Evolutionary conservation across 2,888 invertebrate genomes (phyloP).

Genomic region (Drosophila meridionalis): DNA sequence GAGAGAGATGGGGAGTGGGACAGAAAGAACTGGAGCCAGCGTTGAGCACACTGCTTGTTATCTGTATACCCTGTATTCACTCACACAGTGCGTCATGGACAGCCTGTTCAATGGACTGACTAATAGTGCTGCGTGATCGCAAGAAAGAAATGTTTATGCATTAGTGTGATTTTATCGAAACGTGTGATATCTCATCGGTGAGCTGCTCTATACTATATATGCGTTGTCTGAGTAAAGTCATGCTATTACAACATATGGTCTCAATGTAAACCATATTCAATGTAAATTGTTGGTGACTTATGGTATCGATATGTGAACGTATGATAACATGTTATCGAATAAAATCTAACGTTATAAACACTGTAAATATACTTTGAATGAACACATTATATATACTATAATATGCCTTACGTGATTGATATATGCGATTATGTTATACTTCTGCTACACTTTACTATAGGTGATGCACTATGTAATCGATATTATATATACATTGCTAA

Average conservation of each 20-base stretch:
- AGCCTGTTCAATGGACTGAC: background rate
- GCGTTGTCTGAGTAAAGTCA: background rate
- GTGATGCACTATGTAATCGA: background rate
- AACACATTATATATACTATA: background rate
- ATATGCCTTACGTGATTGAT: background rate
- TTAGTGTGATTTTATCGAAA: background rate
- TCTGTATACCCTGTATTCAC: conserved; percentile 15
- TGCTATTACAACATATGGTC: too few species aligned
- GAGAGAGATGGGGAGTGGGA: background rate
- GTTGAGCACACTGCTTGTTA: conserved; percentile 19
- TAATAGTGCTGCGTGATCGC: background rate
- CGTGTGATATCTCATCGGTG: background rate
- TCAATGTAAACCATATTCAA: background rate
- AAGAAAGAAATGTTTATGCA: background rate
- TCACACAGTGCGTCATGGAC: background rate
- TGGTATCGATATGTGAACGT: background rate
- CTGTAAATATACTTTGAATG: background rate
- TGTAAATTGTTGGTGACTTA: background rate
- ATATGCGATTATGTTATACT: background rate
- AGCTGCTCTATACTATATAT: background rate
- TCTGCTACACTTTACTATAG: too few species aligned
- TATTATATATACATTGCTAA: background rate
- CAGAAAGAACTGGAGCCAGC: conserved; percentile 9
- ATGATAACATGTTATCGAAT: background rate
- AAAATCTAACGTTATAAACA: background rate